Evolutionary conservation across 2,888 invertebrate genomes (phyloP).

Genomic region (Chironomus tentans): DNA sequence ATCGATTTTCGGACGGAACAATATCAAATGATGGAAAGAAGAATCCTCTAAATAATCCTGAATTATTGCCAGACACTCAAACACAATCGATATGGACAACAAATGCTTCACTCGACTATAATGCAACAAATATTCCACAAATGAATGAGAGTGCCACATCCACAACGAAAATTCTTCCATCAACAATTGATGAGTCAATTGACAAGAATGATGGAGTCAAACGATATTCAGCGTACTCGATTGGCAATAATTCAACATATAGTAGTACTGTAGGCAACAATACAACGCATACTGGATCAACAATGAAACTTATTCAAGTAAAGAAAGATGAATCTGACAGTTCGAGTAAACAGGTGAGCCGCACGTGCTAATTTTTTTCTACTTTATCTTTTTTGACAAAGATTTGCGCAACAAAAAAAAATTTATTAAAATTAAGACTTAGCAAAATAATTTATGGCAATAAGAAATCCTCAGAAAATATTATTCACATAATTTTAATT

Average conservation of each 20-base stretch:
- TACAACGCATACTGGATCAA: background rate
- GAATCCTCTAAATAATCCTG: background rate
- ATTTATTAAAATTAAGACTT: background rate
- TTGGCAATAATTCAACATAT: background rate
- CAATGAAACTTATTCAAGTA: slow-evolving; percentile 22
- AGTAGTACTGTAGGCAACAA: background rate
- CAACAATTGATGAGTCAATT: background rate
- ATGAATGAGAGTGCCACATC: slow-evolving; percentile 1
- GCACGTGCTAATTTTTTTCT: background rate
- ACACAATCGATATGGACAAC: slow-evolving; percentile 8
- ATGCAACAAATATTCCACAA: background rate
- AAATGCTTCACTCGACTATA: slow-evolving; percentile 1
- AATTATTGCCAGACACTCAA: background rate
- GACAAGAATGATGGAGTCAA: slow-evolving; percentile 1
- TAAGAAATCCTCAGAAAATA: background rate
- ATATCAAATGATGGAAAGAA: slow-evolving; percentile 1
- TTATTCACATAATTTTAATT: background rate
- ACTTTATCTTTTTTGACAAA: background rate
- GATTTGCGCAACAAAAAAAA: too few species aligned
- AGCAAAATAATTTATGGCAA: background rate
- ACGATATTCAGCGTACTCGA: slow-evolving; percentile 7
- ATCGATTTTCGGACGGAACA: slow-evolving; percentile 12
- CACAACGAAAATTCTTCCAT: slow-evolving; percentile 4
- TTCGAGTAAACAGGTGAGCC: slow-evolving; percentile 34
- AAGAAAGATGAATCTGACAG: slow-evolving; percentile 33